phyloP scores from a whole-genome alignment of 2,888 invertebrate species.

The Agrotis ipsilon region DNA sequence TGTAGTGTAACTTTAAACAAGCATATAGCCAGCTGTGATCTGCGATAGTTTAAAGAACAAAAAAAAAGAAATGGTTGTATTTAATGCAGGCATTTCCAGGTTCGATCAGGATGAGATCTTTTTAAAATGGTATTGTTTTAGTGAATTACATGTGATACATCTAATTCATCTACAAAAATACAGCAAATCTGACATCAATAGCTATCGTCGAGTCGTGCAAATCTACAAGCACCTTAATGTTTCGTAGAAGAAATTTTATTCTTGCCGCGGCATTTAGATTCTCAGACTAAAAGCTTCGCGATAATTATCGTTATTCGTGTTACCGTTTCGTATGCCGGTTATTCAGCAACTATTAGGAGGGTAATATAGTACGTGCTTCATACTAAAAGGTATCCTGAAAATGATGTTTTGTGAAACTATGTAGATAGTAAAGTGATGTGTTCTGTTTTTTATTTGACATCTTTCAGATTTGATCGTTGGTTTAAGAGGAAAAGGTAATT shows the following conservation, averaged over 20 bases:
- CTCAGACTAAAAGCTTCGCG: conserved; percentile 64
- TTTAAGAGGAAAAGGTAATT: conserved; percentile 11
- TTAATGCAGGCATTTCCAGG: too few species aligned
- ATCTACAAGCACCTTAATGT: conserved; percentile 4
- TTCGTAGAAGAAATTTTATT: conserved; percentile 22
- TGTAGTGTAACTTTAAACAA: not conserved
- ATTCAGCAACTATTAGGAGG: conserved; percentile 42
- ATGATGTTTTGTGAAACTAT: conserved; percentile 11
- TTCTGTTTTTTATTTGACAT: conserved; percentile 17
- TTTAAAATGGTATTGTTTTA: too few species aligned
- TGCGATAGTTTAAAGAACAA: not conserved
- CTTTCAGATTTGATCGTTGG: not conserved
- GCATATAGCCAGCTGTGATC: not conserved
- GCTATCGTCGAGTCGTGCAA: not conserved
- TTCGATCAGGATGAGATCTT: too few species aligned
- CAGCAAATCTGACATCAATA: not conserved
- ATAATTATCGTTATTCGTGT: conserved; percentile 56
- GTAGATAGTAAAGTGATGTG: not conserved
- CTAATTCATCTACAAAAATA: not conserved
- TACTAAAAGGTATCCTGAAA: conserved; percentile 29
- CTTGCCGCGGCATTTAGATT: conserved; percentile 52
- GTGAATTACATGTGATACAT: too few species aligned
- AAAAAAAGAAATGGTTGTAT: too few species aligned
- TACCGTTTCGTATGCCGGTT: conserved; percentile 37
- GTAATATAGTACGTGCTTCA: conserved; percentile 29